Conservation (phyloP, 1,140 invertebrate genomes). For the Diabrotica undecimpunctata region DNA sequence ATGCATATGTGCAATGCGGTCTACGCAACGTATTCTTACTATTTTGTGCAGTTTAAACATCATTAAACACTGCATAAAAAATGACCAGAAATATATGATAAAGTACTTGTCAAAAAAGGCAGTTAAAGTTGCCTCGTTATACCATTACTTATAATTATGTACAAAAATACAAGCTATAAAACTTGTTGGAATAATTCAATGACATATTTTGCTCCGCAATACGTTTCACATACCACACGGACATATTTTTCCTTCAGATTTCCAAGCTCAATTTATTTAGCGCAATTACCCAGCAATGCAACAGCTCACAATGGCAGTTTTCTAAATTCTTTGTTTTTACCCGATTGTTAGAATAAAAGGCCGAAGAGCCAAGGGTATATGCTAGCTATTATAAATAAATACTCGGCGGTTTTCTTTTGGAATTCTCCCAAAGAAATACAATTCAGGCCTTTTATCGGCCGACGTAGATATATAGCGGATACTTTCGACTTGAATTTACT, state of each 20-base stretch:
- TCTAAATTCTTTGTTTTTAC: slow-evolving; percentile 34
- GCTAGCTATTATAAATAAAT: slow-evolving; percentile 33
- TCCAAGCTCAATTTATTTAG: slow-evolving; percentile 34
- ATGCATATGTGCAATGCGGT: too few relatives aligned
- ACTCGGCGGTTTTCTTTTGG: slow-evolving; percentile 32
- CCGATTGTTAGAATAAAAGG: slow-evolving; percentile 27
- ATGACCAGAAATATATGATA: too few relatives aligned
- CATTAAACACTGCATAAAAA: too few relatives aligned
- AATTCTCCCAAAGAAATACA: slow-evolving; percentile 30
- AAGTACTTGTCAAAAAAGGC: too few relatives aligned
- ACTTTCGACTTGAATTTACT: slow-evolving; percentile 19
- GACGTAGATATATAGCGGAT: slow-evolving; percentile 22
- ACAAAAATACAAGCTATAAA: background rate
- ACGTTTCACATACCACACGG: slow-evolving; percentile 4
- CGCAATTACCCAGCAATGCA: slow-evolving; percentile 36
- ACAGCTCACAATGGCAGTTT: slow-evolving; percentile 31
- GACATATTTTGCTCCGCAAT: background rate
- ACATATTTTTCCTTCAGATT: slow-evolving; percentile 22
- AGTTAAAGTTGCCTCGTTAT: background rate
- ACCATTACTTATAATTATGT: background rate
- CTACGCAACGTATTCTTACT: too few relatives aligned
- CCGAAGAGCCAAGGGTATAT: slow-evolving; percentile 18
- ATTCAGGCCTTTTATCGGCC: slow-evolving; percentile 18
- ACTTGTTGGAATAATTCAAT: background rate
- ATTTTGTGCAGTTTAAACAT: too few relatives aligned